Evolutionary conservation across 2,113 vertebrate genomes (phyloP), one percentile per base, ranked within the genome.

Genomic region (Calyptommatus sinebrachiatus): DNA sequence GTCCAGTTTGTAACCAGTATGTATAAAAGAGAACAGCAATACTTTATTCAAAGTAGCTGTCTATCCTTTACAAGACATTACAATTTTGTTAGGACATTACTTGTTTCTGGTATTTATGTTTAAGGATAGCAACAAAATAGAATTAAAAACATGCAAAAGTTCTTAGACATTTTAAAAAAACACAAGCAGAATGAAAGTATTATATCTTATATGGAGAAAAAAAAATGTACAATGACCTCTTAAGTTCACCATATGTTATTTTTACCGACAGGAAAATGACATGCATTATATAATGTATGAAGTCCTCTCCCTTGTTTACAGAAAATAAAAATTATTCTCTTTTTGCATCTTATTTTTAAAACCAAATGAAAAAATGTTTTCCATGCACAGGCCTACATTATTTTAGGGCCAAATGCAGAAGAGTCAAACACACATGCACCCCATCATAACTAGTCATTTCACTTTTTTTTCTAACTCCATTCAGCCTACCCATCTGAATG

Each of bases 51-150:
- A 2, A 0, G 22, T 21, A 61, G 6, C 60, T 24, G 66, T 69
- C 71, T 5, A 74, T 61, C 67, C 87, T 65, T 76, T 63, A 85
- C 7, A 85, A 1, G 50, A 80, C 22, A 77, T 79, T 85, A 78
- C 48, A 73, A 12, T 45, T 77, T 21, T 71, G 75, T 73, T 11
- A 41, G 8, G 0, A 26, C 14, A 35, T 8, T 20, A 68, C 66
- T 24, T 45, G 35, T 83, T 88, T 73, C 63, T 85, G 57, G 62
- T 63, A 61, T 83, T 86, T 18, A 10, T 67, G 80, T 78, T 67
- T 71, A 66, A 80, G 28, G 29, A 28, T 24, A 62, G 21, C 61
- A 8, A 63, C 26, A 63, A 10, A 8, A 63, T 26, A n/a, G 8
- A 24, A 63, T 22, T 61, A 61, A n/a, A n/a, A 11, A 8, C 62